These are phyloP conservation scores for Felis chaus DNA, from an alignment of 2,113 vertebrate genomes.

Conservation along the genomic window DNA sequence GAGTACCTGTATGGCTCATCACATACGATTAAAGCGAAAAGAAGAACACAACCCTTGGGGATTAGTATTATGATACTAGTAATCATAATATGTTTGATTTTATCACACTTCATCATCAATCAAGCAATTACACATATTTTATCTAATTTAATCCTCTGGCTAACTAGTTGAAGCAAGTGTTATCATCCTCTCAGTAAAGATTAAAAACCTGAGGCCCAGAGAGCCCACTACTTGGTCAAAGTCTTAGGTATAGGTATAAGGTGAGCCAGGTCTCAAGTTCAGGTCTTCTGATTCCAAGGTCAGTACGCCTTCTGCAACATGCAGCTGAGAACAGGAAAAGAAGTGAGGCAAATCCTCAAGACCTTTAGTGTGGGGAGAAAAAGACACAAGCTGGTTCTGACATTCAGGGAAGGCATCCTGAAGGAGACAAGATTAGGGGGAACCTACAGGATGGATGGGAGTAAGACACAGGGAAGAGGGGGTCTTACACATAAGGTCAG, in stretches of 20 bases:
- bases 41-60: not conserved
- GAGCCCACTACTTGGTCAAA: not conserved
- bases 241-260: not conserved
- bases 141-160: slow-evolving; percentile 47
- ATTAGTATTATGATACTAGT: not conserved
- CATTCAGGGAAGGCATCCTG: not conserved
- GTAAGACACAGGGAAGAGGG: not conserved
- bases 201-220: not conserved
- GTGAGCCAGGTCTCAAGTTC: not conserved
- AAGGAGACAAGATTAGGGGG: not conserved
- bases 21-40: not conserved
- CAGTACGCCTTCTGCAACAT: not conserved
- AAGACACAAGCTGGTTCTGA: not conserved
- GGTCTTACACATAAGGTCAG: not conserved
- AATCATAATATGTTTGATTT: slow-evolving; percentile 21
- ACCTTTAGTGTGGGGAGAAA: not conserved
- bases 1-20: not conserved
- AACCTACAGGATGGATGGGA: not conserved
- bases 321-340: not conserved
- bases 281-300: not conserved
- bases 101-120: slow-evolving; percentile 40
- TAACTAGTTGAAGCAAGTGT: slow-evolving; percentile 18
- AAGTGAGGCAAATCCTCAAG: not conserved
- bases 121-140: slow-evolving; percentile 34
- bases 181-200: not conserved